Evolutionary conservation across 2,888 invertebrate genomes (phyloP), one percentile per base, ranked within the genome.

Genomic region (Theristus sp.): DNA sequence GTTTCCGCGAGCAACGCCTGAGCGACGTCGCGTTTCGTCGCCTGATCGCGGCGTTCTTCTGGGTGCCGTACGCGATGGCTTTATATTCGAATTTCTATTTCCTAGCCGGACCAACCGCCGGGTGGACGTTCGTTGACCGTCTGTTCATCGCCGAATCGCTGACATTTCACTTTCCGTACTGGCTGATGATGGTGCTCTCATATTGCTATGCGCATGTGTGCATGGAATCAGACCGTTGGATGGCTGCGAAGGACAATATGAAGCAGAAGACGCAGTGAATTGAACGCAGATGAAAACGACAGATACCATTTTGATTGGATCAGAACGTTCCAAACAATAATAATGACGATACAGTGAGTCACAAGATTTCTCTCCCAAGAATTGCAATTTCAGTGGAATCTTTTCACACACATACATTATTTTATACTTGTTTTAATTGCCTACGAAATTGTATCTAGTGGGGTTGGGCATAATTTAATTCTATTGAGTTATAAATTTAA

Each of bases 31-130:
- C 6, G 6, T 38, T 38, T 17, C 6, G 38, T 60, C 53, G 62
- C 10, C 52, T n/a, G n/a, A n/a, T 72, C 6, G 73, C 67, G 22
- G 66, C 65, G 64, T 64, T 69, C 29, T 56, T 47, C 22, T 6
- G 53, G 1, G 60, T 70, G 20, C 71, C 73, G 20, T 72, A 70
- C 58, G 73, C 71, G 1, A 66, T 72, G 47, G 72, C 71, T 0
- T 63, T 72, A 28, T 73, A 73, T 62, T 71, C 72, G 1, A 73
- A 69, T 60, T 73, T 73, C 64, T 73, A 73, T 64, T 73, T 73
- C 63, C 61, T 73, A 27, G 69, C 69, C 17, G 72, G 71, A 25
- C 64, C 65, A 3, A 63, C 66, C 26, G 69, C 29, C 13, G 62
- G 60, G n/a, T 62, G 56, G 29, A 59, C 60, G 6, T 59, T 62